phyloP scores from a whole-genome alignment of 2,797 vertebrate species.

The Heterohyrax brucei region DNA sequence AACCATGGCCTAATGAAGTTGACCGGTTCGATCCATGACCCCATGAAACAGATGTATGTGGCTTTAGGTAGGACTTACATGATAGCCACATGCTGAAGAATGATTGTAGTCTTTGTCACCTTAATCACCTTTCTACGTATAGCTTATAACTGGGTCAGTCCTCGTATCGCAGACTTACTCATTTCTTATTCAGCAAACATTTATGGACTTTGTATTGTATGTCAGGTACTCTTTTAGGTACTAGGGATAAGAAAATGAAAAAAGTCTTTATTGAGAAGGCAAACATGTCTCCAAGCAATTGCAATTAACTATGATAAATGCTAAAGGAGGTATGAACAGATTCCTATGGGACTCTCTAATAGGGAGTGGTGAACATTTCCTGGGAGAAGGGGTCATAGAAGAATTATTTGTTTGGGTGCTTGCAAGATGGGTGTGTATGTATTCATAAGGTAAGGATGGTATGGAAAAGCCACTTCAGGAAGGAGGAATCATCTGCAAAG shows the following conservation, averaged over 20 bases:
- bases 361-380: conserved; percentile 10
- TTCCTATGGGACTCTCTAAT: neutral
- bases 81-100: neutral
- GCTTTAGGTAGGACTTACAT: neutral
- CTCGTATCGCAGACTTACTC: neutral
- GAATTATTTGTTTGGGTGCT: neutral
- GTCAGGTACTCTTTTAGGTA: neutral
- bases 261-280: neutral
- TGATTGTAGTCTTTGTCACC: neutral
- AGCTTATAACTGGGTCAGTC: neutral
- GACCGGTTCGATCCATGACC: too few species aligned
- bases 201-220: neutral
- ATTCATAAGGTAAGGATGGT: conserved; percentile 18
- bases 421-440: neutral
- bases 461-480: neutral
- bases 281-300: conserved; percentile 7
- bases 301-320: conserved; percentile 41
- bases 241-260: neutral
- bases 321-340: conserved; percentile 18
- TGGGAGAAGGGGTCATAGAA: neutral
- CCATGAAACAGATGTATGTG: neutral
- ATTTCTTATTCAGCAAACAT: conserved; percentile 6
- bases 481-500: neutral
- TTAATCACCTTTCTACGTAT: neutral
- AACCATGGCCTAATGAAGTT: too few species aligned